Conservation (phyloP, 2,888 invertebrate genomes). For the Chrysomela aeneicollis region DNA sequence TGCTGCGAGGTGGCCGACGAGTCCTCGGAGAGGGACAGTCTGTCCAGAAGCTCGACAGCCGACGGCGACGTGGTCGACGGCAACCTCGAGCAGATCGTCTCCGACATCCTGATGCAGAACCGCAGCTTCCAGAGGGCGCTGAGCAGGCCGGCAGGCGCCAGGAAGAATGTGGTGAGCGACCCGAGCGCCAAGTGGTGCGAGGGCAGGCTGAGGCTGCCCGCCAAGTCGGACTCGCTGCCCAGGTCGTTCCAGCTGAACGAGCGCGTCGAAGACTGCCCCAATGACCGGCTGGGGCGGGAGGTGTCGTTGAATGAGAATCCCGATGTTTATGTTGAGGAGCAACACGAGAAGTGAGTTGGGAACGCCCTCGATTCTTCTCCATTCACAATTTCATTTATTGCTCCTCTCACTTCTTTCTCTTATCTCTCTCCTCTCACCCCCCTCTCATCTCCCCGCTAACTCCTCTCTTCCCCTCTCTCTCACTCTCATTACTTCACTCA, state of each 20-base stretch:
- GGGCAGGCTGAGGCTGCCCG: conserved; percentile 68
- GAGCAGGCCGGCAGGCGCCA: conserved; percentile 48
- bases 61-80: conserved; percentile 50
- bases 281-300: conserved; percentile 42
- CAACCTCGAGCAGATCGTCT: conserved; percentile 79
- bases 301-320: conserved; percentile 50
- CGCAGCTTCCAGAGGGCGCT: conserved; percentile 79
- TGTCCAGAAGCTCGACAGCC: conserved; percentile 43
- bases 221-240: conserved; percentile 80
- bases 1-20: conserved; percentile 60
- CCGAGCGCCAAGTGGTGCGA: conserved; percentile 71
- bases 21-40: conserved; percentile 71
- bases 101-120: conserved; percentile 83
- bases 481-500: no score
- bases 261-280: conserved; percentile 61
- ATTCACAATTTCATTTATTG: no score
- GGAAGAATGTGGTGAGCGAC: conserved; percentile 62
- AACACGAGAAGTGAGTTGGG: conserved; percentile 54
- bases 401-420: not conserved
- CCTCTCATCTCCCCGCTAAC: no score
- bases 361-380: not conserved
- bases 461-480: no score
- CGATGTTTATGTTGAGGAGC: conserved; percentile 48
- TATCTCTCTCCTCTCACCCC: no score
- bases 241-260: conserved; percentile 77